Percentiles rank a stretch among this genome's conserved stretches.
phyloP scores from a whole-genome alignment of 92 coral and sea anemone genomes.

The Parazoanthus darwini region DNA sequence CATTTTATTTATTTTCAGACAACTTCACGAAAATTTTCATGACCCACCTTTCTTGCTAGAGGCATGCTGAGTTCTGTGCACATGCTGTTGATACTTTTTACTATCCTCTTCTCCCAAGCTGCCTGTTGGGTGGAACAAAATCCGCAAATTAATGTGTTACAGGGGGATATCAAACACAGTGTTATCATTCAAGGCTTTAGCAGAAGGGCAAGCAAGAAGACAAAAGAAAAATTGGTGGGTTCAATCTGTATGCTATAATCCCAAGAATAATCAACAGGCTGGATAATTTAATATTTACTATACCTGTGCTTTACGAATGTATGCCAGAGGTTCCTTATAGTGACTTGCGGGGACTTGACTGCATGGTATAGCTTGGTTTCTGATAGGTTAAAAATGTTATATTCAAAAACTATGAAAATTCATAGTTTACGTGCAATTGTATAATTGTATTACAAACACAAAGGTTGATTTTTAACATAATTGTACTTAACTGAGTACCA shows the following conservation, averaged over 20 bases:
- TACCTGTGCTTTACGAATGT: slow-evolving; percentile 91
- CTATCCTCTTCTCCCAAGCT: slow-evolving; percentile 96
- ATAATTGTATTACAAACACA: too few relatives aligned
- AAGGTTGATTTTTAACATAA: too few relatives aligned
- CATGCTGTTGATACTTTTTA: slow-evolving; percentile 97
- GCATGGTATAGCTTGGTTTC: background rate
- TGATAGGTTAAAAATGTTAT: background rate
- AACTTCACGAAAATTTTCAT: too few relatives aligned
- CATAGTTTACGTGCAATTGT: too few relatives aligned
- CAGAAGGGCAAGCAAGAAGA: too few relatives aligned
- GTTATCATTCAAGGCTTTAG: too few relatives aligned
- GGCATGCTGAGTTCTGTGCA: slow-evolving; percentile 94
- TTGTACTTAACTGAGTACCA: too few relatives aligned
- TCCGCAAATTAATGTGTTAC: too few relatives aligned
- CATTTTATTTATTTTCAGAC: too few relatives aligned
- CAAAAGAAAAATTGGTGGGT: background rate
- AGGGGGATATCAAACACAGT: too few relatives aligned
- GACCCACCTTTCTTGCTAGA: slow-evolving; percentile 87
- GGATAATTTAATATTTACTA: background rate
- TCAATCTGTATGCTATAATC: too few relatives aligned
- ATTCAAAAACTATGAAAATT: background rate
- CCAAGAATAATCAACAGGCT: background rate
- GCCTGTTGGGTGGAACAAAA: slow-evolving; percentile 48
- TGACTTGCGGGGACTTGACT: slow-evolving; percentile 48
- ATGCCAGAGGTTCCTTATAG: slow-evolving; percentile 81